Conservation (phyloP, 2,888 invertebrate genomes). For the Drosophila rellima region DNA sequence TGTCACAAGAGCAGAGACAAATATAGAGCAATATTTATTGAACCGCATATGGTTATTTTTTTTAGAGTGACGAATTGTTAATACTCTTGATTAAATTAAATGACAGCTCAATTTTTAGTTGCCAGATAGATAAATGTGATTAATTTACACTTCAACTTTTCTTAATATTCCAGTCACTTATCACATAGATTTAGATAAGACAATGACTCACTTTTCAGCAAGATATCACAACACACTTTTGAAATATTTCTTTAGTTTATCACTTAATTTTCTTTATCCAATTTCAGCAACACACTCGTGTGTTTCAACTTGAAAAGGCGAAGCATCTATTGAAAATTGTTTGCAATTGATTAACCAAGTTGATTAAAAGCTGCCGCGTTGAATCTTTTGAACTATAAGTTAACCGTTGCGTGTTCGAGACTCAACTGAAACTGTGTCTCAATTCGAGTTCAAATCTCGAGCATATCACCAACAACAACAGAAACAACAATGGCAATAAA, state of each 20-base stretch:
- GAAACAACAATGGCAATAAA: constrained; percentile 11
- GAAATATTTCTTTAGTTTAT: constrained; percentile 4
- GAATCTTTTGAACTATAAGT: constrained; percentile 10
- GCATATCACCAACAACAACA: constrained; percentile 8
- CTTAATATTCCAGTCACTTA: background rate
- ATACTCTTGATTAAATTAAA: background rate
- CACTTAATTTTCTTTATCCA: constrained; percentile 4
- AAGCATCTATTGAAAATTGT: background rate
- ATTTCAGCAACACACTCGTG: background rate
- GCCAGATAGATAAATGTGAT: background rate
- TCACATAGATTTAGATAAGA: background rate
- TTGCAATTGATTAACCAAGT: constrained; percentile 11
- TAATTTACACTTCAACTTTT: too few species aligned
- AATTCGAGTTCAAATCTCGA: constrained; percentile 21
- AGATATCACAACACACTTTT: constrained; percentile 7
- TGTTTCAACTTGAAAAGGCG: constrained; percentile 4
- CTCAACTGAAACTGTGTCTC: constrained; percentile 46
- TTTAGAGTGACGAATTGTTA: background rate
- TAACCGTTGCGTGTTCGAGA: constrained; percentile 54
- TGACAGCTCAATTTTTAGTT: background rate
- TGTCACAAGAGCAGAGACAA: constrained; percentile 20
- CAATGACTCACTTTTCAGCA: constrained; percentile 23
- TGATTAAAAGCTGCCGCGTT: constrained; percentile 9
- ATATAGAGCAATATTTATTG: constrained; percentile 12
- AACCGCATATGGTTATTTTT: constrained; percentile 4